Conservation (phyloP, 2,888 invertebrate genomes). For the Branchellion lobata region DNA sequence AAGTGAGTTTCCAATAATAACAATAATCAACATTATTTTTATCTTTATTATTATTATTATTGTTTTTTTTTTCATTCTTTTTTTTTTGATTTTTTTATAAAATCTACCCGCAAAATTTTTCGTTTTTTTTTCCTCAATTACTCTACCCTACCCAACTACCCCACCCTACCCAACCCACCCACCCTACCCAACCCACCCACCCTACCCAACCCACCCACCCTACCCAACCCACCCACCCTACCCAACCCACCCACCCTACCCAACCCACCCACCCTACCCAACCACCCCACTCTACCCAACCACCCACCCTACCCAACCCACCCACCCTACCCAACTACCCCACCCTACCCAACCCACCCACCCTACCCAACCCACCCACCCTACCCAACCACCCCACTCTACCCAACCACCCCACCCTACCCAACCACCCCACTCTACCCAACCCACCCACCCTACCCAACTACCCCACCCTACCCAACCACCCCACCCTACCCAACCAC, state of each 20-base stretch:
- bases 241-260: background rate
- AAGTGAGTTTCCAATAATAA: no score
- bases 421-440: no score
- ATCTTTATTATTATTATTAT: background rate
- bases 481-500: background rate
- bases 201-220: background rate
- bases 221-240: background rate
- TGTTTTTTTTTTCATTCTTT: background rate
- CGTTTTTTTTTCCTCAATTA: no score
- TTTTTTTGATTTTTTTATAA: no score
- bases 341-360: conserved; percentile 94
- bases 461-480: conserved; percentile 64
- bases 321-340: conserved; percentile 72
- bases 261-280: no score
- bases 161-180: background rate
- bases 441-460: no score
- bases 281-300: conserved; percentile 97
- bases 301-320: conserved; percentile 85
- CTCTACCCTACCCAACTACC: background rate
- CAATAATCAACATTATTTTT: background rate
- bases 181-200: background rate
- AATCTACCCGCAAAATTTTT: no score
- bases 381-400: conserved; percentile 74
- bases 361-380: conserved; percentile 84
- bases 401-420: no score